Base-by-base conservation (phyloP, 2,797 vertebrate genomes). In the Lacerta bilineata region DNA sequence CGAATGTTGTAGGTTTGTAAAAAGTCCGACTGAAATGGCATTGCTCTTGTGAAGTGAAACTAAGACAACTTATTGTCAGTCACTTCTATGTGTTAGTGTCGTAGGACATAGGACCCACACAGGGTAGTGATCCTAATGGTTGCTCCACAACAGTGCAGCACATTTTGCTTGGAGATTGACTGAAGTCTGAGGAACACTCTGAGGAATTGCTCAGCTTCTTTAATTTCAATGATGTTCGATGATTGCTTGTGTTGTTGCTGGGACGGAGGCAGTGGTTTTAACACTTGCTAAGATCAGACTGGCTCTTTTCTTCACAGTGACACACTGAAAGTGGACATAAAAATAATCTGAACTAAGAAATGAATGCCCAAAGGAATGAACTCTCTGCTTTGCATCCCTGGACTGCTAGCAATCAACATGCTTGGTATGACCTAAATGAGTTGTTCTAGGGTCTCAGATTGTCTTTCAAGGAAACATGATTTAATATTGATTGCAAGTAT, bases 401-500 rank as follows among this genome's bases (percentile, higher is more conserved):
- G 71, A 33, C 39, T 76, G 41, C 0, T 93, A n/a, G 36, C 3
- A 55, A 81, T 79, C 75, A 83, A 87, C 89, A 88, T 39, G 3
- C 1, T 78, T n/a, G 77, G 17, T 85, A 90, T 66, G 76, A 78
- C 88, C 85, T 87, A 78, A 91, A 85, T 79, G 18, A 90, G 0
- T 0, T 1, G 46, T 17, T 71, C 5, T 83, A 33, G 80, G 20
- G 1, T 78, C 1, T 72, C 50, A 81, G 13, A 83, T 86, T 64
- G 90, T 77, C 27, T 90, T 18, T 46, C 55, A 90, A 91, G 27
- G 85, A 90, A 87, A 90, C 76, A 80, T 86, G 68, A 33, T 69
- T 64, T 85, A 41, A 68, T 89, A 78, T 76, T 87, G 25, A 78
- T 84, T 77, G 84, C 25, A 68, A 66, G 87, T 87, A 81, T 39